Evolutionary conservation across 1,140 invertebrate species (phyloP).

Genomic region (Procambarus virginalis): DNA sequence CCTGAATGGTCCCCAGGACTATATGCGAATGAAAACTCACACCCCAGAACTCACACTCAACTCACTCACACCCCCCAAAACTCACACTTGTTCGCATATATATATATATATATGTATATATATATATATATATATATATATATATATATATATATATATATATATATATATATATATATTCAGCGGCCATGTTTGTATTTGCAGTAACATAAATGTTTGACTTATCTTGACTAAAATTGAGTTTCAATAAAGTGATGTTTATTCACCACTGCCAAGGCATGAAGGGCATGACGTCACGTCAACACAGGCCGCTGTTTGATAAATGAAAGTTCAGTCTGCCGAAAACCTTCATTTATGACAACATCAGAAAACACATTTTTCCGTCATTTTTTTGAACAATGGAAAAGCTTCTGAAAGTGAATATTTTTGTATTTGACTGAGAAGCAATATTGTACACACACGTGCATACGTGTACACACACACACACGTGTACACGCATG

Average conservation of each 20-base stretch:
- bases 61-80: too few relatives aligned
- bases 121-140: too few relatives aligned
- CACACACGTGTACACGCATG: neutral
- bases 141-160: too few relatives aligned
- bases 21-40: too few relatives aligned
- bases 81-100: too few relatives aligned
- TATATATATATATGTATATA: neutral
- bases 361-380: neutral
- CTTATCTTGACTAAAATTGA: neutral
- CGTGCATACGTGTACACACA: neutral
- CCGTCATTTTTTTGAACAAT: too few relatives aligned
- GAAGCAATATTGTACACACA: neutral
- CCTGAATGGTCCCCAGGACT: too few relatives aligned
- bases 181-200: neutral
- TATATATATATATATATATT: too few relatives aligned
- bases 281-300: neutral
- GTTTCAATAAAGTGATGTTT: constrained; percentile 18
- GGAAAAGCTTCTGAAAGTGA: too few relatives aligned
- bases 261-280: neutral
- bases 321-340: constrained; percentile 7
- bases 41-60: too few relatives aligned
- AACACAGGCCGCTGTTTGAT: neutral
- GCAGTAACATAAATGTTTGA: neutral
- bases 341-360: constrained; percentile 5
- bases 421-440: too few relatives aligned